These are phyloP conservation scores for Lacerta viridis DNA, from an alignment of 2,797 vertebrate species.

Conservation along the genomic window DNA sequence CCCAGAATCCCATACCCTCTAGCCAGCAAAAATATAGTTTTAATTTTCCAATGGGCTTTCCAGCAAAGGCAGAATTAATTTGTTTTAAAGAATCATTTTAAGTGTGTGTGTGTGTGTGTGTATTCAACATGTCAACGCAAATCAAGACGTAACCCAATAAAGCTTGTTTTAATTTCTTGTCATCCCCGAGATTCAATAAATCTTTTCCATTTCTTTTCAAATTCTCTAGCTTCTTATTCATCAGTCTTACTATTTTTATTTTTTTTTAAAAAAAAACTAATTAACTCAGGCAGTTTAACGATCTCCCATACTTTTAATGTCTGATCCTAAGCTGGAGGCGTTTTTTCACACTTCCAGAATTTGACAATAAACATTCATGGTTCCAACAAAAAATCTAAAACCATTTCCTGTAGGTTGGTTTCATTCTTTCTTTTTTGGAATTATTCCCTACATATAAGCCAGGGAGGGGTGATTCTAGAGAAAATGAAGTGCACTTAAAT, in stretches of 20 bases:
- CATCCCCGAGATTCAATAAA: constrained; percentile 19
- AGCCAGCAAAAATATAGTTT: neutral
- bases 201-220: constrained; percentile 17
- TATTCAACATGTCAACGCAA: constrained; percentile 19
- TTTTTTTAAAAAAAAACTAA: constrained; percentile 19
- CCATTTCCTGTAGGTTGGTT: neutral
- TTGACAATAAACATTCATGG: constrained; percentile 21
- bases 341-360: constrained; percentile 28
- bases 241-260: constrained; percentile 3
- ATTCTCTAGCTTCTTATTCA: constrained; percentile 24
- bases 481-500: neutral
- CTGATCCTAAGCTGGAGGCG: constrained; percentile 21
- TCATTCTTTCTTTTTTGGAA: neutral
- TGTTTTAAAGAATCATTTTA: constrained; percentile 4
- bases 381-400: constrained; percentile 35
- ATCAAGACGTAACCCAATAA: constrained; percentile 32
- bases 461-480: neutral
- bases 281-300: constrained; percentile 35
- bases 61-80: constrained; percentile 11
- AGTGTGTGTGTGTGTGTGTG: neutral
- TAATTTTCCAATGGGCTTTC: neutral
- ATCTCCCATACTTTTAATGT: constrained; percentile 6
- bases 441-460: neutral
- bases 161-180: constrained; percentile 23
- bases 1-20: neutral